Percentiles rank a stretch among this genome's conserved stretches.
phyloP scores from a whole-genome alignment of 2,888 invertebrate genomes.

The Neuroscelio doddi region DNA sequence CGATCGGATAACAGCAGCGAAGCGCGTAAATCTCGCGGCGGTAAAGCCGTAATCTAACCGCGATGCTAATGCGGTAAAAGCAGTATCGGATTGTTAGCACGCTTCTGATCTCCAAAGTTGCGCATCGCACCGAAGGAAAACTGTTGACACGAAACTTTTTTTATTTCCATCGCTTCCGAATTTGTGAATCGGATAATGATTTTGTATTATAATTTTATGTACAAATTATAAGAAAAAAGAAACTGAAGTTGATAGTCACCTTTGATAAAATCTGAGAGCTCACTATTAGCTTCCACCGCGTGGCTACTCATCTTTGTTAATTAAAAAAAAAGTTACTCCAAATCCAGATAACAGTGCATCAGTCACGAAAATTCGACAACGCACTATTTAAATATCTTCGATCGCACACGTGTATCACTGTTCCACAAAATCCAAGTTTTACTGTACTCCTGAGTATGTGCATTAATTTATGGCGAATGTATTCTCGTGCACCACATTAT shows the following conservation, averaged over 20 bases:
- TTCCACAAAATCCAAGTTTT: too few relatives aligned
- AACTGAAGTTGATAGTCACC: constrained; percentile 51
- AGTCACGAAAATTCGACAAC: constrained; percentile 21
- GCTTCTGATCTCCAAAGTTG: background rate
- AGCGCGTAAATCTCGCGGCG: constrained; percentile 32
- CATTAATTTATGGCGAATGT: too few relatives aligned
- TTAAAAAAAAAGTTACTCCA: background rate
- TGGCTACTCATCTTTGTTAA: constrained; percentile 62
- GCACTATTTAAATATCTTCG: background rate
- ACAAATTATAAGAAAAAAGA: constrained; percentile 5
- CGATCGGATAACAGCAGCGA: constrained; percentile 30
- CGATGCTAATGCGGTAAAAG: constrained; percentile 21
- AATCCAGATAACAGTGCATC: constrained; percentile 21
- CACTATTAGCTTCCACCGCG: constrained; percentile 63
- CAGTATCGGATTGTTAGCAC: constrained; percentile 12
- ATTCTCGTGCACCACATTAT: too few relatives aligned
- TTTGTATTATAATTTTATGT: too few relatives aligned
- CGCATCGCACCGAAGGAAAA: too few relatives aligned
- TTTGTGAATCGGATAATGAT: too few relatives aligned
- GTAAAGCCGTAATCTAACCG: constrained; percentile 23
- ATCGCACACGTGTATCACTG: too few relatives aligned
- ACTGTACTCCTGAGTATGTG: too few relatives aligned
- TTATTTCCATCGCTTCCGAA: too few relatives aligned
- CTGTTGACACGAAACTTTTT: too few relatives aligned
- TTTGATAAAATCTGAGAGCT: constrained; percentile 64